Percentiles rank a stretch among this genome's conserved stretches.
phyloP scores from a whole-genome alignment of 2,888 invertebrate species.

The Aleiodes leptofemur region DNA sequence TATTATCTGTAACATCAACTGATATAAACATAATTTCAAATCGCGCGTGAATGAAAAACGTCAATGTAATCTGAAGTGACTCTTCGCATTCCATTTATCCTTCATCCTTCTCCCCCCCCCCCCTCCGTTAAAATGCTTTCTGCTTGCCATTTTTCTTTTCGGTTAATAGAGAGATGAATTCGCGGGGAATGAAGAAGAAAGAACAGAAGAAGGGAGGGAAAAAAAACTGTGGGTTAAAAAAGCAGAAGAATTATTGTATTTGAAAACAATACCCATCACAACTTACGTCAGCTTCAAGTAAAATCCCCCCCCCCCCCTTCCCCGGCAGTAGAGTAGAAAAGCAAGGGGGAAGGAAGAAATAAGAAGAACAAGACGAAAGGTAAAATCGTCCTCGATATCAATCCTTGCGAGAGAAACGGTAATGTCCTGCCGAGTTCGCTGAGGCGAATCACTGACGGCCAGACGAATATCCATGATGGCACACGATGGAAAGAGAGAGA shows the following conservation, averaged over 20 bases:
- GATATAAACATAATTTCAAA: conserved; percentile 31
- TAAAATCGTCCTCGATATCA: conserved; percentile 63
- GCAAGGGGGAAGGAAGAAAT: conserved; percentile 11
- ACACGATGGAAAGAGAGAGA: neutral
- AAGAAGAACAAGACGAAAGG: conserved; percentile 1
- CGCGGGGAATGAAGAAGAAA: neutral
- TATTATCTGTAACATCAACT: conserved; percentile 39
- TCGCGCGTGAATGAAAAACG: conserved; percentile 39
- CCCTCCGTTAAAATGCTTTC: neutral
- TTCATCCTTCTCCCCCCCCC: too few species aligned
- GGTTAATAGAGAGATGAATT: conserved; percentile 21
- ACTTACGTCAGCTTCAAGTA: conserved; percentile 2
- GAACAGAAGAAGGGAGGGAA: neutral
- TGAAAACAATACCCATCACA: conserved; percentile 32
- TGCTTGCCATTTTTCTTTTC: neutral
- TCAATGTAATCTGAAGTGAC: conserved; percentile 21
- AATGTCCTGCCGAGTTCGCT: conserved; percentile 57
- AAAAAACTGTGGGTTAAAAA: neutral
- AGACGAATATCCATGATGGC: conserved; percentile 24
- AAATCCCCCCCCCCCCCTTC: neutral
- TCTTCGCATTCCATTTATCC: conserved; percentile 14
- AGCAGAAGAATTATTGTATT: conserved; percentile 29
- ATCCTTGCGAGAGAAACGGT: conserved; percentile 53
- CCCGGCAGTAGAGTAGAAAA: neutral
- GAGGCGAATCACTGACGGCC: conserved; percentile 54